Conservation (phyloP, 2,888 invertebrate species). For the Uloborus plumipes region DNA sequence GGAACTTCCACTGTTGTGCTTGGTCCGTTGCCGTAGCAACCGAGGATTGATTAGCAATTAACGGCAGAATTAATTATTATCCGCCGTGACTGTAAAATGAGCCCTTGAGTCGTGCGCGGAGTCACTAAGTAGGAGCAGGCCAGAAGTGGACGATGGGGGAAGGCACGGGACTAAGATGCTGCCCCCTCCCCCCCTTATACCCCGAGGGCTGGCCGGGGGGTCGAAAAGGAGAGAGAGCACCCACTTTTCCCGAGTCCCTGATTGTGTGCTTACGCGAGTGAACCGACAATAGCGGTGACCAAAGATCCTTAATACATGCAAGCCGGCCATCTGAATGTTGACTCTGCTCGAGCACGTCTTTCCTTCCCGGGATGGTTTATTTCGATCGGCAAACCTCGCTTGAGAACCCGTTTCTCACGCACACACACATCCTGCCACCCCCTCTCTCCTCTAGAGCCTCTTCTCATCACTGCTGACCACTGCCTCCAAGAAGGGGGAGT, state of each 20-base stretch:
- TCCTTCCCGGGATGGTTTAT: too few relatives aligned
- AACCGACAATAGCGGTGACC: slow-evolving; percentile 29
- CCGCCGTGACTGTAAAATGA: slow-evolving; percentile 67
- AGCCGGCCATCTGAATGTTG: slow-evolving; percentile 22
- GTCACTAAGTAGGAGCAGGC: slow-evolving; percentile 51
- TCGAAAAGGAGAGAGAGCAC: slow-evolving; percentile 11
- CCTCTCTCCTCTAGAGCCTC: too few relatives aligned
- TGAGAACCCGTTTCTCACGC: too few relatives aligned
- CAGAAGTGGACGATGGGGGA: slow-evolving; percentile 1
- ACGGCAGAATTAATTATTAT: slow-evolving; percentile 67
- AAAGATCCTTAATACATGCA: slow-evolving; percentile 9
- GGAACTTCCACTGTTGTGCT: slow-evolving; percentile 47
- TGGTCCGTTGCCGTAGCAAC: slow-evolving; percentile 60
- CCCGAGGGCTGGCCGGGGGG: background rate
- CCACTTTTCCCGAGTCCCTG: slow-evolving; percentile 12
- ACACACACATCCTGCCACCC: too few relatives aligned
- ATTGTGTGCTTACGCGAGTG: slow-evolving; percentile 43
- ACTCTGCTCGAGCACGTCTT: slow-evolving; percentile 8
- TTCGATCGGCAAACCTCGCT: too few relatives aligned
- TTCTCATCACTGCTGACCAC: too few relatives aligned
- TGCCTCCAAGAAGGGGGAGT: too few relatives aligned
- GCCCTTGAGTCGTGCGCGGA: slow-evolving; percentile 63
- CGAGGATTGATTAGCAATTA: slow-evolving; percentile 67
- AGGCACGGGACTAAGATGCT: slow-evolving; percentile 15
- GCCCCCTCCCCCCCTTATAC: background rate